Conservation (phyloP, 2,797 vertebrate species). For the Hydrolagus colliei region DNA sequence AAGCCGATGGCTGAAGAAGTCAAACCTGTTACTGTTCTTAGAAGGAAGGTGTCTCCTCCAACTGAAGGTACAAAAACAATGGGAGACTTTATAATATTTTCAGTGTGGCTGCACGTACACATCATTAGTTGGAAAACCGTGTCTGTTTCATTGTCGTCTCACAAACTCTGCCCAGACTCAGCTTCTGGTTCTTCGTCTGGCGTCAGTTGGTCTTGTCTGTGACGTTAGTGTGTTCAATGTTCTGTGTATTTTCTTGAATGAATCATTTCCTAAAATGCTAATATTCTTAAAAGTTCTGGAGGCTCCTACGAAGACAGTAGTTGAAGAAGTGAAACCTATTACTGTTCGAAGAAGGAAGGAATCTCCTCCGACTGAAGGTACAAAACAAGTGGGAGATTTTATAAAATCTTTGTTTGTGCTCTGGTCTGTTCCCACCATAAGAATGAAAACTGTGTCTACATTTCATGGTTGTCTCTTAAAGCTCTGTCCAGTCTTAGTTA, state of each 20-base stretch:
- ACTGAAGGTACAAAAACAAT: constrained; percentile 18
- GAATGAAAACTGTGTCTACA: not conserved
- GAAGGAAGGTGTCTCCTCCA: constrained; percentile 35
- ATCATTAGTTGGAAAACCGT: not conserved
- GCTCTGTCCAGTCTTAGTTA: not conserved
- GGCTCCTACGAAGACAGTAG: constrained; percentile 54
- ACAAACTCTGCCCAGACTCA: not conserved
- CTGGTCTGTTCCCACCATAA: constrained; percentile 25
- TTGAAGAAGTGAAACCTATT: constrained; percentile 56
- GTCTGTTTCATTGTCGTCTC: not conserved
- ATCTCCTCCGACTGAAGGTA: constrained; percentile 60
- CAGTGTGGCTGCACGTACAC: not conserved
- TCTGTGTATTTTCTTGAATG: not conserved
- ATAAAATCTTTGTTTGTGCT: constrained; percentile 9
- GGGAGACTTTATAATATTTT: not conserved
- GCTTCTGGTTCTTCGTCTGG: not conserved
- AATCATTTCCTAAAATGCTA: not conserved
- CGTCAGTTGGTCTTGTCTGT: not conserved
- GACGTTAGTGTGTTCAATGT: not conserved
- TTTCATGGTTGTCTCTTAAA: constrained; percentile 34
- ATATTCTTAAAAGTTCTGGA: constrained; percentile 60
- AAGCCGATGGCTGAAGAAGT: constrained; percentile 35
- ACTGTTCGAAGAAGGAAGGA: constrained; percentile 52
- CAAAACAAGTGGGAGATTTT: not conserved
- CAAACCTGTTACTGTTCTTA: constrained; percentile 34